Percentiles rank a stretch among this genome's conserved stretches.
phyloP scores from a whole-genome alignment of 2,888 invertebrate genomes.

The Alloscopus bannaensis region DNA sequence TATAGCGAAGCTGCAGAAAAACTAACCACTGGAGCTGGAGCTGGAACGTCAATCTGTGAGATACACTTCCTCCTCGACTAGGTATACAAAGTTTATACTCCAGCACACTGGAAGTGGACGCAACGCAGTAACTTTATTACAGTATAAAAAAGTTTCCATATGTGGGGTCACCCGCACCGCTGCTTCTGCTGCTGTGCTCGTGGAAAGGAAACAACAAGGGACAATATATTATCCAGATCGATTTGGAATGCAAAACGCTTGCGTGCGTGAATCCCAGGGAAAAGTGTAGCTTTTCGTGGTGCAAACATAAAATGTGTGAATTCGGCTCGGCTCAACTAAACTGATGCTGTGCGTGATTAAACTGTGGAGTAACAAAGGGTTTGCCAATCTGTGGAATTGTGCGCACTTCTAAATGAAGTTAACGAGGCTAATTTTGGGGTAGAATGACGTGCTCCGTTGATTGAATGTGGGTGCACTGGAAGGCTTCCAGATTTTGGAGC shows the following conservation, averaged over 20 bases:
- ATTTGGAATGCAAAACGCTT: constrained; percentile 41
- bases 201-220: constrained; percentile 19
- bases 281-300: background rate
- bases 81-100: too few relatives aligned
- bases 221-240: constrained; percentile 37
- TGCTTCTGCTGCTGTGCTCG: too few relatives aligned
- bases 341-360: too few relatives aligned
- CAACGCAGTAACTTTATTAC: background rate
- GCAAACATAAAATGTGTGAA: background rate
- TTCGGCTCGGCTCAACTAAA: too few relatives aligned
- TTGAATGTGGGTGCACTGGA: background rate
- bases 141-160: constrained; percentile 7
- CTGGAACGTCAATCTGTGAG: too few relatives aligned
- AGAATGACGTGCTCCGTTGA: too few relatives aligned
- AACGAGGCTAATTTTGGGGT: too few relatives aligned
- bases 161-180: too few relatives aligned
- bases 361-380: too few relatives aligned
- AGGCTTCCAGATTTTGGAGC: constrained; percentile 36
- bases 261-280: constrained; percentile 10
- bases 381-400: background rate
- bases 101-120: background rate
- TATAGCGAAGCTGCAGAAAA: constrained; percentile 3
- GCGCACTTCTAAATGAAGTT: too few relatives aligned
- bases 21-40: background rate
- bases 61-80: too few relatives aligned